phyloP scores from a whole-genome alignment of 2,888 invertebrate genomes.

The Diloba caeruleocephala region DNA sequence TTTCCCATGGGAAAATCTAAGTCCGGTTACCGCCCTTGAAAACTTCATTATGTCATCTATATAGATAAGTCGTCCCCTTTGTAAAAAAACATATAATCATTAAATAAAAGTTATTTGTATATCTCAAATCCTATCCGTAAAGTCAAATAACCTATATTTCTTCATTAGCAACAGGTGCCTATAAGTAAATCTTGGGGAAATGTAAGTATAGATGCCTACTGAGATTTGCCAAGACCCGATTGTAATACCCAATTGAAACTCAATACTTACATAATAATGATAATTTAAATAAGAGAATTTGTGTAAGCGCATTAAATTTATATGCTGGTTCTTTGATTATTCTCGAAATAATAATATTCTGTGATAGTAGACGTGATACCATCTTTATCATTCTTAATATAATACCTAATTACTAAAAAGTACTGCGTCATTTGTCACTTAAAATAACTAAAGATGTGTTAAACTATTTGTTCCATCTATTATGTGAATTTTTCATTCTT shows the following conservation, averaged over 20 bases:
- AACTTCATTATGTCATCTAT: constrained; percentile 46
- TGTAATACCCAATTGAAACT: constrained; percentile 44
- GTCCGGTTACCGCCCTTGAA: constrained; percentile 41
- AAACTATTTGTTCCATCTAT: constrained; percentile 23
- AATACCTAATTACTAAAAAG: constrained; percentile 52
- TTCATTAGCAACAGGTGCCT: constrained; percentile 50
- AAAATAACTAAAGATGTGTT: constrained; percentile 45
- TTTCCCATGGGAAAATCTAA: constrained; percentile 19
- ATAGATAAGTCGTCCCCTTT: constrained; percentile 44
- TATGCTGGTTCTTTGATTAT: constrained; percentile 71
- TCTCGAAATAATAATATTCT: constrained; percentile 86
- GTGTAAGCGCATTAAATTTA: constrained; percentile 70
- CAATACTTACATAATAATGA: constrained; percentile 54
- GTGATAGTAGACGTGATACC: constrained; percentile 89
- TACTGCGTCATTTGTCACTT: constrained; percentile 75
- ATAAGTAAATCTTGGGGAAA: constrained; percentile 57
- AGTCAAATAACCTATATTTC: constrained; percentile 51
- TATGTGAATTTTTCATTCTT: constrained; percentile 18
- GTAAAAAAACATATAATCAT: constrained; percentile 38
- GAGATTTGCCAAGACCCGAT: constrained; percentile 57
- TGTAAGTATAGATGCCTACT: constrained; percentile 63
- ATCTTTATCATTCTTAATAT: constrained; percentile 72
- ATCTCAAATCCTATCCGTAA: constrained; percentile 48
- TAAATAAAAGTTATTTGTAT: constrained; percentile 40
- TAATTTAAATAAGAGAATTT: constrained; percentile 60